Conservation (phyloP, 2,797 vertebrate species). For the Tinamus major region DNA sequence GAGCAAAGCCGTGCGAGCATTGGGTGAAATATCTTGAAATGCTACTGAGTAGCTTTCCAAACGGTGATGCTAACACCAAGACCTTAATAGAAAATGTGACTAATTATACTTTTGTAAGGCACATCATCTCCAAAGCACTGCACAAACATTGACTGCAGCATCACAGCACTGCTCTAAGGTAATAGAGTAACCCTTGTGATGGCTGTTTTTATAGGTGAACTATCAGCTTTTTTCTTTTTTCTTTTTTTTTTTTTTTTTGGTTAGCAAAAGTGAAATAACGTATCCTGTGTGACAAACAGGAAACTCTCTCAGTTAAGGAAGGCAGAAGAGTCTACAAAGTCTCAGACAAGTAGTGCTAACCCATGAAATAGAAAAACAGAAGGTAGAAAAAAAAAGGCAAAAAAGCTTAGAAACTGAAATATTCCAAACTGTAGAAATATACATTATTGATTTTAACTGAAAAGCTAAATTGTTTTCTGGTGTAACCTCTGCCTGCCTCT, state of each 20-base stretch:
- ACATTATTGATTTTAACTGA: neutral
- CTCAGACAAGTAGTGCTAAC: neutral
- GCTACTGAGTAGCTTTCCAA: neutral
- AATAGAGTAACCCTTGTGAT: neutral
- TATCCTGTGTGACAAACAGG: neutral
- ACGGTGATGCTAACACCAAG: accelerated
- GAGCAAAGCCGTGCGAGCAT: accelerated
- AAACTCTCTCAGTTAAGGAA: neutral
- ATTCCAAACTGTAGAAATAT: neutral
- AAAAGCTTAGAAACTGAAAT: neutral
- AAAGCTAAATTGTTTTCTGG: neutral
- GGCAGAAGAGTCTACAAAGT: neutral
- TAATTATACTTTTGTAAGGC: neutral
- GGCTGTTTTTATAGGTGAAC: neutral
- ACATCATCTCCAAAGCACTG: neutral
- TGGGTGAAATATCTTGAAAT: neutral
- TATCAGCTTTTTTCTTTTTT: too few species aligned
- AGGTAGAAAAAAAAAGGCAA: neutral
- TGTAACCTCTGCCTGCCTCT: neutral
- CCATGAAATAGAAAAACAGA: slow-evolving; percentile 10
- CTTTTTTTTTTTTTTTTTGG: too few species aligned
- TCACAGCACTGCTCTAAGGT: accelerated
- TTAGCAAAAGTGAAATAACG: neutral
- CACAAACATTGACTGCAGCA: neutral
- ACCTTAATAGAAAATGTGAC: neutral